Conservation (phyloP, 2,113 vertebrate genomes). For the Aviceda subcristata region DNA sequence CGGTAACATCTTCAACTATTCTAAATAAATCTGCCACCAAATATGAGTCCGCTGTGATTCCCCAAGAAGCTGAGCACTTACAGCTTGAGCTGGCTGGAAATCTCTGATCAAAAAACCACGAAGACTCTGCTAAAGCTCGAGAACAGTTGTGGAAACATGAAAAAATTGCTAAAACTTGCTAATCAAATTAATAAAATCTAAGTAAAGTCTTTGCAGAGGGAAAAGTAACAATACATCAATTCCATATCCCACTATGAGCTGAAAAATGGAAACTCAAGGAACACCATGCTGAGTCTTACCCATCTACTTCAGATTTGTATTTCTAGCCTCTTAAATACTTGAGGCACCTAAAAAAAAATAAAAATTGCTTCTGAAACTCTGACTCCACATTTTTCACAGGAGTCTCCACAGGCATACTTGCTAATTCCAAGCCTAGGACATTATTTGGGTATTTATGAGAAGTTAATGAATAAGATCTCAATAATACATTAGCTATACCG, state of each 20-base stretch:
- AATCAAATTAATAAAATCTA: background rate
- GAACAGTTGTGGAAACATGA: background rate
- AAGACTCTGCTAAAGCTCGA: background rate
- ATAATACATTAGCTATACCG: background rate
- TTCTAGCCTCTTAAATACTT: background rate
- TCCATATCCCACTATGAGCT: background rate
- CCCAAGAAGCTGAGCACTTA: background rate
- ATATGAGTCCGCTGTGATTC: accelerated
- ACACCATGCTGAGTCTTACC: background rate
- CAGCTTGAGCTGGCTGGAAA: background rate
- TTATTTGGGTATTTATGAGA: background rate
- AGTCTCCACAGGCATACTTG: background rate
- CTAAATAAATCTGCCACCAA: background rate
- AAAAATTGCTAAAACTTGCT: background rate
- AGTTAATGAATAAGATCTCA: background rate
- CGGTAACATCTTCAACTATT: background rate
- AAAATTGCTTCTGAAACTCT: background rate
- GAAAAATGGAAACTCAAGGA: background rate
- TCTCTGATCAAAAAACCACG: accelerated
- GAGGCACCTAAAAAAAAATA: background rate
- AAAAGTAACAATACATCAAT: background rate
- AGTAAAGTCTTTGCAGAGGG: background rate
- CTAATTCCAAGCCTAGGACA: background rate
- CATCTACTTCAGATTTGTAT: background rate
- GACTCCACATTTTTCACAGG: background rate